Percentiles rank a stretch among this genome's conserved stretches.
phyloP scores from a whole-genome alignment of 2,113 vertebrate genomes.

The Stegastes partitus region DNA sequence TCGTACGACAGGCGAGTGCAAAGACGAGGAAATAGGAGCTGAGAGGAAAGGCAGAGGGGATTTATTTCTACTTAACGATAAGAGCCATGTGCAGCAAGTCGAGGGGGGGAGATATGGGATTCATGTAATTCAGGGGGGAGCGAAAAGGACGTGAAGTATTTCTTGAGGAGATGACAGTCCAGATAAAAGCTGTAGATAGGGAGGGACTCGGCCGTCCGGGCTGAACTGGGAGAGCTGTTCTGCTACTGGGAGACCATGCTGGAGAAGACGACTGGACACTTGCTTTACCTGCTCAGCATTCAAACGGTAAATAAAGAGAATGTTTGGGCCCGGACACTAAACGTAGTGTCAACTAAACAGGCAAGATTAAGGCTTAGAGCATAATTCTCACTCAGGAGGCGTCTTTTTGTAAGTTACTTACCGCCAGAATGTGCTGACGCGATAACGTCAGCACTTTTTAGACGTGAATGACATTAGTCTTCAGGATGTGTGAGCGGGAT shows the following conservation, averaged over 20 bases:
- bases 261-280: neutral
- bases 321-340: no score
- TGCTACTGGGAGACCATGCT: neutral
- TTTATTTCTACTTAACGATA: slow-evolving; percentile 54
- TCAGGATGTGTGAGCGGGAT: neutral
- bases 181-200: slow-evolving; percentile 7
- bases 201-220: neutral
- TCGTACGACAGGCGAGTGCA: slow-evolving; percentile 25
- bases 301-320: no score
- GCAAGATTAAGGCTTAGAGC: no score
- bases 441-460: neutral
- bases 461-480: slow-evolving; percentile 9
- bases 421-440: slow-evolving; percentile 31
- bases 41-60: slow-evolving; percentile 12
- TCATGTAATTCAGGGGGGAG: slow-evolving; percentile 40
- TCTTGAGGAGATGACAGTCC: slow-evolving; percentile 35
- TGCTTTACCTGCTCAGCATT: no score
- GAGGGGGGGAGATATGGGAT: slow-evolving; percentile 8
- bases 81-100: slow-evolving; percentile 33
- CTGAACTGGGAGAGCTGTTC: neutral
- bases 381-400: neutral
- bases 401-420: neutral
- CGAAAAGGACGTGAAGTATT: slow-evolving; percentile 25
- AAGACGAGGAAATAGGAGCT: slow-evolving; percentile 25
- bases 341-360: no score